Base-by-base conservation (phyloP, 1,140 invertebrate genomes). In the Chironomus striatipennis region DNA sequence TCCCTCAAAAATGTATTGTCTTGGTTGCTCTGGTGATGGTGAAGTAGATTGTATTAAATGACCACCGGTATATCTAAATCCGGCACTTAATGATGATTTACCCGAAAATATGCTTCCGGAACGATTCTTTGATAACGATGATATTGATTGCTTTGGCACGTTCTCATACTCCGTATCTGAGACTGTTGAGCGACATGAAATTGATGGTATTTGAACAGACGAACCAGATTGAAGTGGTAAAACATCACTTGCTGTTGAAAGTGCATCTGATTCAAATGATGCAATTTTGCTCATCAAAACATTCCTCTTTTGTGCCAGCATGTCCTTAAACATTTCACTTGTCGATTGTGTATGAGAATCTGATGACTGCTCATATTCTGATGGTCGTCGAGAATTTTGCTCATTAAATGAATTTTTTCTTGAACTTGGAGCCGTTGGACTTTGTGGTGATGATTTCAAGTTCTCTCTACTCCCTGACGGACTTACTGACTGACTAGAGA, bases 1-100 rank as follows among this genome's bases (percentile, higher is more conserved):
- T 2, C 93, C 95, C 85, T 98, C 95, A 83, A 96, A 98, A 7
- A 98, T 83, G 82, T 98, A 98, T 0, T 93, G 95, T 77, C 94
- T 86, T 0, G 90, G 90, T 42, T 90, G 89, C 76, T 97, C 95
- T 0, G 93, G 93, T 78, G 92, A 94, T 0, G 93, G 91, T 2
- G 93, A 89, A 0, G 90, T 91, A 8, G 90, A 89, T n/a, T 0
- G 93, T 93, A 74, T 90, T 91, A 97, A 88, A 79, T 91, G 92
- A 18, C 94, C 94, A 8, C 92, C 93, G 75, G 93, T 92, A 79
- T 96, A 96, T 4, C 94, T 87, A 78, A 95, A 94, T 15, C 93
- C 93, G 34, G 91, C 90, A 78, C 91, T 95, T 21, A 96, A 80
- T 0, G 93, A 94, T 42, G 94, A 96, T 84, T 97, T 97, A 75